Conservation (phyloP, 2,797 vertebrate genomes). For the Epinephelus coioides region DNA sequence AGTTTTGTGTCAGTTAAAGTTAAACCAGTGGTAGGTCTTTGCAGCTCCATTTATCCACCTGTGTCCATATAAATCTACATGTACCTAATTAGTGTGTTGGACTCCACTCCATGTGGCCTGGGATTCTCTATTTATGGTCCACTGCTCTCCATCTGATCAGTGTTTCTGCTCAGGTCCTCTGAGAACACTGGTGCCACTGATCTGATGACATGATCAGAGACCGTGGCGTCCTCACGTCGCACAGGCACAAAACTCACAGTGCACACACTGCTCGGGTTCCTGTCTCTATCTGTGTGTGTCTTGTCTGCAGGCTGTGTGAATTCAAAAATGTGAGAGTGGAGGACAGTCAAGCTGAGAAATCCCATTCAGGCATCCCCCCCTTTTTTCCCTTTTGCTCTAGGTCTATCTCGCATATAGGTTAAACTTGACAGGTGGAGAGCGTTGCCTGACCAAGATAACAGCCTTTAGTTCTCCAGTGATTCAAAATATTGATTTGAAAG, state of each 20-base stretch:
- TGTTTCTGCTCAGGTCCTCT: slow-evolving; percentile 24
- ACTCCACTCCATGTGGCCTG: slow-evolving; percentile 7
- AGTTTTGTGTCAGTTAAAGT: not conserved
- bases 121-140: not conserved
- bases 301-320: slow-evolving; percentile 1
- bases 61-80: slow-evolving; percentile 16
- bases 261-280: not conserved
- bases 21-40: not conserved
- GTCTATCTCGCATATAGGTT: not conserved
- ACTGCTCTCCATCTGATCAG: slow-evolving; percentile 29
- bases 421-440: slow-evolving; percentile 13
- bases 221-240: slow-evolving; percentile 27
- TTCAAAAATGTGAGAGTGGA: slow-evolving; percentile 10
- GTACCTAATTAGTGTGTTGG: slow-evolving; percentile 9
- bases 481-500: slow-evolving; percentile 48
- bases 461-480: slow-evolving; percentile 29
- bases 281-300: slow-evolving; percentile 9
- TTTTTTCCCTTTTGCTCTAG: not conserved
- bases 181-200: slow-evolving; percentile 28
- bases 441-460: slow-evolving; percentile 17
- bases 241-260: slow-evolving; percentile 5
- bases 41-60: not conserved
- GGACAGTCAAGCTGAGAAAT: slow-evolving; percentile 15
- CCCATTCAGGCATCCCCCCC: not conserved
- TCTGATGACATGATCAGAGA: slow-evolving; percentile 53